Evolutionary conservation across 2,797 vertebrate genomes (phyloP).

Genomic region (Vespertilio murinus): DNA sequence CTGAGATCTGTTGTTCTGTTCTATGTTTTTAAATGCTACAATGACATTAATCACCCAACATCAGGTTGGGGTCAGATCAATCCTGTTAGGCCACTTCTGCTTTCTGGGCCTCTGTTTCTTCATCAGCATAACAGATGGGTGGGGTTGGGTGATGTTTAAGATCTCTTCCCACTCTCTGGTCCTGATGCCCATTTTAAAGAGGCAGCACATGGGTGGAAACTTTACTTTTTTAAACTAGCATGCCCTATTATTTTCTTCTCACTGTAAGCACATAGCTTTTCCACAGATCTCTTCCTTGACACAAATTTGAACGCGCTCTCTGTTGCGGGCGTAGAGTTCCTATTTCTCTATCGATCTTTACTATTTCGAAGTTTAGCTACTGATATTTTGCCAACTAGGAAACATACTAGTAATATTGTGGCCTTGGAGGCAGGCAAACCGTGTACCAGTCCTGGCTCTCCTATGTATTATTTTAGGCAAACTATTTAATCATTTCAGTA

Average conservation of each 20-base stretch:
- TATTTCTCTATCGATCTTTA: slow-evolving; percentile 1
- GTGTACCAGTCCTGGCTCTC: background rate
- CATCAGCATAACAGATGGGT: background rate
- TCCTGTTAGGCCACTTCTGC: background rate
- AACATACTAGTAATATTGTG: background rate
- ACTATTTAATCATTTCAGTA: background rate
- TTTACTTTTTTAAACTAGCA: background rate
- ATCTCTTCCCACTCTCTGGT: background rate
- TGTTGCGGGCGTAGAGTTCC: background rate
- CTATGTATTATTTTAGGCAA: background rate
- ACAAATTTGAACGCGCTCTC: background rate
- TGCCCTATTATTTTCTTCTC: background rate
- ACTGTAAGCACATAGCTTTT: background rate
- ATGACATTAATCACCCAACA: background rate
- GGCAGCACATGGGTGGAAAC: background rate
- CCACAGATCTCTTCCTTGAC: background rate
- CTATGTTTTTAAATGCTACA: background rate
- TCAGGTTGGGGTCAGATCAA: no score
- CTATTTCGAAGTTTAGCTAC: background rate
- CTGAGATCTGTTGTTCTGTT: no score
- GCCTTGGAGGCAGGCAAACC: background rate
- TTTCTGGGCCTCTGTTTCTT: slow-evolving; percentile 16
- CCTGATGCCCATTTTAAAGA: background rate
- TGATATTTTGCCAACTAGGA: background rate
- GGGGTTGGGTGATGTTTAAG: background rate